Percentiles rank a stretch among this genome's conserved stretches.
Evolutionary conservation across 2,888 invertebrate genomes (phyloP).

Genomic region (Idaea dimidiata): DNA sequence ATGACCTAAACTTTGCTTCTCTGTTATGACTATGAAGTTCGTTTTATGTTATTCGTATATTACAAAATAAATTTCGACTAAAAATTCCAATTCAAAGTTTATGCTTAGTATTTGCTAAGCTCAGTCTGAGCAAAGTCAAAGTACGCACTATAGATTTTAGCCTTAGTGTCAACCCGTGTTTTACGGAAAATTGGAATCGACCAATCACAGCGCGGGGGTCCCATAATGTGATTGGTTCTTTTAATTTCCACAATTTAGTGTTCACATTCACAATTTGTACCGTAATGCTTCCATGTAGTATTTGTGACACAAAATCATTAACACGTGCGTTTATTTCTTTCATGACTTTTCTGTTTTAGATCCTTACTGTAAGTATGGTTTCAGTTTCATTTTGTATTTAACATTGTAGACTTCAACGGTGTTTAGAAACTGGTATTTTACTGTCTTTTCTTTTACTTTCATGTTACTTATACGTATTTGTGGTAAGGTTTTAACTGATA

Average conservation of each 20-base stretch:
- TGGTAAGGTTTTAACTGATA: neutral
- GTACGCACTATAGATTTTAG: too few relatives aligned
- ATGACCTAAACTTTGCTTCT: too few relatives aligned
- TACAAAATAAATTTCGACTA: too few relatives aligned
- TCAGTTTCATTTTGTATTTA: slow-evolving; percentile 16
- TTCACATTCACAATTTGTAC: slow-evolving; percentile 25
- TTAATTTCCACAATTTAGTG: slow-evolving; percentile 10
- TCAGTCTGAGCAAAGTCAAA: too few relatives aligned
- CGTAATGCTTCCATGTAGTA: slow-evolving; percentile 70
- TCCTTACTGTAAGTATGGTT: slow-evolving; percentile 55
- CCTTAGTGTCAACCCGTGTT: too few relatives aligned
- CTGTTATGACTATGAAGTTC: too few relatives aligned
- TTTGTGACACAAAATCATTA: slow-evolving; percentile 63
- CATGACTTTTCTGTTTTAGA: slow-evolving; percentile 72
- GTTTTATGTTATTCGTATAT: too few relatives aligned
- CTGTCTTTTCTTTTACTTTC: neutral
- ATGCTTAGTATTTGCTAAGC: too few relatives aligned
- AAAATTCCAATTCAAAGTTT: too few relatives aligned
- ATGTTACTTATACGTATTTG: neutral
- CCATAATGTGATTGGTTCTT: slow-evolving; percentile 12
- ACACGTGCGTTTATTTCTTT: slow-evolving; percentile 49
- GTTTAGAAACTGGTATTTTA: neutral
- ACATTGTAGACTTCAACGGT: neutral
- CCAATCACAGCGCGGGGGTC: slow-evolving; percentile 5
- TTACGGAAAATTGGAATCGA: neutral